phyloP scores from a whole-genome alignment of 1,140 invertebrate genomes.

The Drosophila rufa region DNA sequence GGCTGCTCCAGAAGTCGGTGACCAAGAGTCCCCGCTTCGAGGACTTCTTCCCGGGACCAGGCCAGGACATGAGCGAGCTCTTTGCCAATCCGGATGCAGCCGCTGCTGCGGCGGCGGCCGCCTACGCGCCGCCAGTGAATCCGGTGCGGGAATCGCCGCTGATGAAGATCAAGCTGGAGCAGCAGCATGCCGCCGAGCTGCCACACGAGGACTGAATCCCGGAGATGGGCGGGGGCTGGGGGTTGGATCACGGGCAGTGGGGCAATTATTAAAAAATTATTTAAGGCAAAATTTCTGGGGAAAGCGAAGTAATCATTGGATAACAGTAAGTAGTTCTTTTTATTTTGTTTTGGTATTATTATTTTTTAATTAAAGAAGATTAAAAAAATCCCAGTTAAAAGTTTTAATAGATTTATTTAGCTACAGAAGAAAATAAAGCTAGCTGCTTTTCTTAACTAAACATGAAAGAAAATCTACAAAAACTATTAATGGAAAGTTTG shows the following conservation, averaged over 20 bases:
- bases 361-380: neutral
- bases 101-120: constrained; percentile 62
- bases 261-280: neutral
- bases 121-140: constrained; percentile 53
- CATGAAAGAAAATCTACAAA: neutral
- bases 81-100: constrained; percentile 88
- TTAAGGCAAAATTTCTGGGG: constrained; percentile 30
- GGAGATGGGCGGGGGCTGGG: constrained; percentile 12
- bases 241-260: constrained; percentile 4
- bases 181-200: constrained; percentile 76
- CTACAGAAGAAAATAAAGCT: neutral
- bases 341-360: neutral
- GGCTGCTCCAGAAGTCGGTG: constrained; percentile 79
- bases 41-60: constrained; percentile 85
- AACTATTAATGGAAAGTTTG: neutral
- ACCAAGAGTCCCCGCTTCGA: constrained; percentile 85
- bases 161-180: constrained; percentile 83
- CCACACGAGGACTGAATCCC: constrained; percentile 79
- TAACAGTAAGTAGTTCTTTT: constrained; percentile 13
- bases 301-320: constrained; percentile 38
- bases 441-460: neutral
- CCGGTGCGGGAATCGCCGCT: constrained; percentile 68
- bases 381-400: too few species aligned
- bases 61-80: constrained; percentile 87
- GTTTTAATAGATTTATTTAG: neutral